Base-by-base conservation (phyloP, 1,140 invertebrate species). In the Phortica variegata region DNA sequence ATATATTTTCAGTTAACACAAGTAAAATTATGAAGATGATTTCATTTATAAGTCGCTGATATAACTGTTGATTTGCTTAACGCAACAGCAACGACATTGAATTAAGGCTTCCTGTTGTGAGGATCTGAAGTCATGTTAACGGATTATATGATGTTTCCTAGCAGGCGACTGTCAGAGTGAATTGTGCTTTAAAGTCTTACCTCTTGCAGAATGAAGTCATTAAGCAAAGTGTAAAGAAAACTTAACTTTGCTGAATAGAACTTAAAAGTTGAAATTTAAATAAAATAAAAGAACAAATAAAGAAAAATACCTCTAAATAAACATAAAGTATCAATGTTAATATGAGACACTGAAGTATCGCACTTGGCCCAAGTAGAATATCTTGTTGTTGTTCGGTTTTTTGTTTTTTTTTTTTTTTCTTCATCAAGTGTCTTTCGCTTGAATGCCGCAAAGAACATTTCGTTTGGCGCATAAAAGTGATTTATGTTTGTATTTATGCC, bases 401-500 rank as follows among this genome's bases (percentile, higher is more conserved):
- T 34, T 21, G 16, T 38, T 36, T 45, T 23, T 41, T 9, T 29
- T 15, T 8, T 29, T 15, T 33, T 41, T 9, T 29, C n/a, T 8
- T 29, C 15, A 23, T 29, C 17, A 16, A 31, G 7, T 37, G 13
- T 10, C 12, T 20, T 18, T 12, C 26, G 16, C 18, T 19, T 41
- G 19, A 19, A 23, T n/a, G 47, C 47, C 42, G 21, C 47, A 21
- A 51, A 48, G 41, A 45, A 52, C 44, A 54, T 19, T 43, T 41
- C 53, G 63, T 58, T 61, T 58, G 61, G 59, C 60, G 59, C 60
- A 62, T 63, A 58, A 60, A 68, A 52, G 49, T 55, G 60, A 68
- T 68, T 63, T 68, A 63, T 53, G 52, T 50, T 12, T 18, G 50
- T 37, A 31, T 52, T 41, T 32, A 32, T 38, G 41, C 17, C 10